These are phyloP conservation scores for Zapornia atra DNA, from an alignment of 2,113 vertebrate genomes.

Conservation along the genomic window DNA sequence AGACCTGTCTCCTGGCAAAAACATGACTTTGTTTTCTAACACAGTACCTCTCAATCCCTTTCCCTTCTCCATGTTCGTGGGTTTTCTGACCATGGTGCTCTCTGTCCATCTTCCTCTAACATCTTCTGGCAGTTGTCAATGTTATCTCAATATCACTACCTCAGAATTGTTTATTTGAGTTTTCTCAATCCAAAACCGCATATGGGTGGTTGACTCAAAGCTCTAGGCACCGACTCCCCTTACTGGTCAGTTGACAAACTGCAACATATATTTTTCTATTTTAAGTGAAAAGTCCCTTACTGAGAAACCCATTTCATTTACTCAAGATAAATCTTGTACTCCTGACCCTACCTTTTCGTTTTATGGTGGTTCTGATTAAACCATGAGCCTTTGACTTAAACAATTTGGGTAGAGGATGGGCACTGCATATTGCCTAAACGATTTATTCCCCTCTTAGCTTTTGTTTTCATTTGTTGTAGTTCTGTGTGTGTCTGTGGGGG, in stretches of 20 bases:
- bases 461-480: not conserved
- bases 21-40: not conserved
- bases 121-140: not conserved
- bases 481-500: no score
- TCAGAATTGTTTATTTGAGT: not conserved
- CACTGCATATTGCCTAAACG: not conserved
- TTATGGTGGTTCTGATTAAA: not conserved
- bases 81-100: not conserved
- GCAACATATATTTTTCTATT: not conserved
- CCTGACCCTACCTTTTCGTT: not conserved
- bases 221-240: slow-evolving; percentile 58
- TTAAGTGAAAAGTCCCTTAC: not conserved
- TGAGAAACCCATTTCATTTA: not conserved
- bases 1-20: not conserved
- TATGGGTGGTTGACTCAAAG: not conserved
- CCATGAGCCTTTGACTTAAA: not conserved
- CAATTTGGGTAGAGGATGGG: not conserved
- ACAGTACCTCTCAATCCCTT: not conserved
- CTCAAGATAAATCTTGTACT: not conserved
- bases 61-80: not conserved
- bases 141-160: not conserved
- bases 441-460: not conserved
- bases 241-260: slow-evolving; percentile 50
- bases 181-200: slow-evolving; percentile 14
- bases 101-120: not conserved